Conservation (phyloP, 2,888 invertebrate species). For the Zaprionus bogoriensis region DNA sequence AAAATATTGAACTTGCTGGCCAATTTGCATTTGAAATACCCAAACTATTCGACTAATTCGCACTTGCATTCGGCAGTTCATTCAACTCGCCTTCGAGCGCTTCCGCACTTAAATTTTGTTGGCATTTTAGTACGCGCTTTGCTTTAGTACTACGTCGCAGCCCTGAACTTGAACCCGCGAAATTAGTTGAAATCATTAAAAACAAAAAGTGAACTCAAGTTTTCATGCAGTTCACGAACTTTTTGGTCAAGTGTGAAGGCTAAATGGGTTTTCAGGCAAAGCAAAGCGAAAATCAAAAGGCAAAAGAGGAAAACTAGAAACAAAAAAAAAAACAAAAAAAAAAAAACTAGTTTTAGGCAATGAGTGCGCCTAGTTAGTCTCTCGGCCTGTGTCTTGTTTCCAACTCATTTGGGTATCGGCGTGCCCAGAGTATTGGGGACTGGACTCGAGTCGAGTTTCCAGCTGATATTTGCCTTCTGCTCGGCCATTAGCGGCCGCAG, state of each 20-base stretch:
- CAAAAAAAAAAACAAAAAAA: neutral
- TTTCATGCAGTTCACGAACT: conserved; percentile 63
- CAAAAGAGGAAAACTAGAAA: neutral
- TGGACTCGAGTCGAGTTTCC: too few species aligned
- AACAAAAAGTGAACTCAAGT: conserved; percentile 26
- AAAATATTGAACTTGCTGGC: neutral
- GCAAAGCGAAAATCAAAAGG: neutral
- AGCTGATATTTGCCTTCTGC: conserved; percentile 7
- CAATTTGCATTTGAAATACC: conserved; percentile 6
- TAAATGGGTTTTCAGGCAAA: conserved; percentile 42
- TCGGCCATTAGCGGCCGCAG: conserved; percentile 1
- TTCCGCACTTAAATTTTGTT: conserved; percentile 48
- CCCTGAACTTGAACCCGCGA: conserved; percentile 68
- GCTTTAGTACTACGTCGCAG: conserved; percentile 30
- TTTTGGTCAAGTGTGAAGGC: conserved; percentile 71
- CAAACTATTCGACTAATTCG: neutral
- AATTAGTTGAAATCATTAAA: conserved; percentile 60
- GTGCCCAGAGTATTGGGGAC: too few species aligned
- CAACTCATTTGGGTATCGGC: neutral
- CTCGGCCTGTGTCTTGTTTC: neutral
- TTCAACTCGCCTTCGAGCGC: conserved; percentile 47
- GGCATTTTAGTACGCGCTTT: conserved; percentile 35
- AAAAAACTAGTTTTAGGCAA: neutral
- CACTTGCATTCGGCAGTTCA: conserved; percentile 43
- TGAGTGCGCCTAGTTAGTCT: neutral